Base-by-base conservation (phyloP, 2,797 vertebrate genomes). In the Todus mexicanus region DNA sequence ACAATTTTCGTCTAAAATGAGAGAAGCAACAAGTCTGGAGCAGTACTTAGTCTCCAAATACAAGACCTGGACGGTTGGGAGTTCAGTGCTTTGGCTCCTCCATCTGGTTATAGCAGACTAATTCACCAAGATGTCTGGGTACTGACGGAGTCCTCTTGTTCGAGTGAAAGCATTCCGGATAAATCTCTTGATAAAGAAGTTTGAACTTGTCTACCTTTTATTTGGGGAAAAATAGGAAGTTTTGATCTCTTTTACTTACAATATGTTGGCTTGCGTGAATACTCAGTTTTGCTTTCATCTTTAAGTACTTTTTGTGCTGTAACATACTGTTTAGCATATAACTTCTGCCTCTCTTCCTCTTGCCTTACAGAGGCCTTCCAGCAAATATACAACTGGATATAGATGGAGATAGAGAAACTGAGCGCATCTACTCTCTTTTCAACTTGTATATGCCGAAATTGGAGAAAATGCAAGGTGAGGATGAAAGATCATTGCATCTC, bases 341-440 rank as follows among this genome's bases (percentile, higher is more conserved):
- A 90, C 48, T 91, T 64, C 33, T 92, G 1, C 6, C 51, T 68
- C 35, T 90, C 35, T 95, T 90, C 42, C 56, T 69, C 27, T 77
- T 92, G 27, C 86, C 78, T 57, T 96, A 50, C 97, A 99, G 99
- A 2, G 98, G 99, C 29, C 98, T 99, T 35, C 99, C 99, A 5
- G 99, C 99, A 64, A 99, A 99, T 96, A 99, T 99, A 97, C 99
- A 99, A 97, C 98, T 99, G 93, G 99, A 99, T 89, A 99, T 99
- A 21, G 99, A 99, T 22, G 99, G 99, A 92, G 99, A 99, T 97
- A 97, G 99, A 89, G 99, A 99, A 97, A 99, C 99, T 0, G 99
- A 99, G 97, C 98, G 99, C 51, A 99, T 99, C 97, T 99, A 99
- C 92, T 99, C 99, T 11, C 98, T 99, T 61, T 99, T 98, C 97